Conservation (phyloP, 2,888 invertebrate genomes). For the Andricus quercusramuli region DNA sequence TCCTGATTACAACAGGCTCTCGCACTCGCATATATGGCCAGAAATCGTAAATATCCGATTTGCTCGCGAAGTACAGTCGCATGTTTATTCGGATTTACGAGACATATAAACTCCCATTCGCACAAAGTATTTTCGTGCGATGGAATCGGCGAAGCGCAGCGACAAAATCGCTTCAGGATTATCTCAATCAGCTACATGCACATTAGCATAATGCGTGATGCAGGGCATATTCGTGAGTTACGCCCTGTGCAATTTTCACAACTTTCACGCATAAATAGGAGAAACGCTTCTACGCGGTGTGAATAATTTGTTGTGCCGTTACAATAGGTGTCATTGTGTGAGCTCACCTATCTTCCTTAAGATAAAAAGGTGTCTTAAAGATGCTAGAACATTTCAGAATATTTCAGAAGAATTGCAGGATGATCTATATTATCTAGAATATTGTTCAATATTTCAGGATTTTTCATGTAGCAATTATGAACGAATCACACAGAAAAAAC, state of each 20-base stretch:
- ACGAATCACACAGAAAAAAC: too few species aligned
- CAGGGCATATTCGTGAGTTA: constrained; percentile 14
- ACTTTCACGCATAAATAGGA: constrained; percentile 4
- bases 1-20: constrained; percentile 25
- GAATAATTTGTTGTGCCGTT: neutral
- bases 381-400: too few species aligned
- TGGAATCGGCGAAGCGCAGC: neutral
- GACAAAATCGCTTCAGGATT: constrained; percentile 30
- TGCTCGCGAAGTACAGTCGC: constrained; percentile 33
- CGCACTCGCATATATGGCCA: neutral
- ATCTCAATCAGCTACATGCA: constrained; percentile 31
- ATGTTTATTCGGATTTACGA: constrained; percentile 41
- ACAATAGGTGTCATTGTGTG: neutral
- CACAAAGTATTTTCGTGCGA: constrained; percentile 38
- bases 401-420: too few species aligned
- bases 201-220: constrained; percentile 27
- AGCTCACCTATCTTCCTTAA: neutral
- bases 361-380: neutral
- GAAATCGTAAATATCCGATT: constrained; percentile 39
- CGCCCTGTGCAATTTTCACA: constrained; percentile 15
- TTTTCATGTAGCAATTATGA: too few species aligned
- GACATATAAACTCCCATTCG: constrained; percentile 20
- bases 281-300: neutral
- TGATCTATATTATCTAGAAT: too few species aligned
- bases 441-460: too few species aligned